Evolutionary conservation across 2,797 vertebrate genomes (phyloP).

Genomic region (Mareca penelope): DNA sequence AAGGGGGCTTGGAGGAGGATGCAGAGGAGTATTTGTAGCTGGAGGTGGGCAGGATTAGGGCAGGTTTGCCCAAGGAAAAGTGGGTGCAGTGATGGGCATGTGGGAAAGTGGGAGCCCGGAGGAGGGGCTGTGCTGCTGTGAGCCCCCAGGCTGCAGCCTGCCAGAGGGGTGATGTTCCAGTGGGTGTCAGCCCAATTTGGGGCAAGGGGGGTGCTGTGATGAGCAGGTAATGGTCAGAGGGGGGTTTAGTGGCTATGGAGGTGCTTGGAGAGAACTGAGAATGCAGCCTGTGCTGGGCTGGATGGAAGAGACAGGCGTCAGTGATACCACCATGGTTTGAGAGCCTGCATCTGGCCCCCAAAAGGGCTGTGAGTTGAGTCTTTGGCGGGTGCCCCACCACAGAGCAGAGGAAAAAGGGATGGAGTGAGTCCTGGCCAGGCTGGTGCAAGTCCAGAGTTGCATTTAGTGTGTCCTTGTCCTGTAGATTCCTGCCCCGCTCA

Average conservation of each 20-base stretch:
- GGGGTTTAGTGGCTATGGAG: neutral
- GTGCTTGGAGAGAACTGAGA: neutral
- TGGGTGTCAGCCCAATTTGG: neutral
- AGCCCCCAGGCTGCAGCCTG: fast-evolving
- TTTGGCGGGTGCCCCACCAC: neutral
- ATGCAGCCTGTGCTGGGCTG: neutral
- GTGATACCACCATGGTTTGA: fast-evolving
- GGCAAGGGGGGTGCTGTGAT: neutral
- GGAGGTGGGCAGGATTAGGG: neutral
- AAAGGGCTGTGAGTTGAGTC: fast-evolving
- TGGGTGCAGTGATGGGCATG: neutral
- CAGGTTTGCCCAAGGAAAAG: fast-evolving
- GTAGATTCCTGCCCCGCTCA: neutral
- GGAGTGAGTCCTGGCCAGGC: neutral
- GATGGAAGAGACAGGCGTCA: neutral
- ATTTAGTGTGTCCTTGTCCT: neutral
- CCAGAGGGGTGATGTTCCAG: neutral
- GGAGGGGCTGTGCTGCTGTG: neutral
- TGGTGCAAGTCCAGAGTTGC: neutral
- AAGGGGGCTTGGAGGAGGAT: neutral
- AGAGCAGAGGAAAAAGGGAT: neutral
- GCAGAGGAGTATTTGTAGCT: neutral
- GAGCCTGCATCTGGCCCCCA: neutral
- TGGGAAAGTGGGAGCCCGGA: neutral
- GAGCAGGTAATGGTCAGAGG: neutral